Percentiles rank a stretch among this genome's conserved stretches.
phyloP scores from a whole-genome alignment of 2,797 vertebrate species.

The Phoebastria nigripes region DNA sequence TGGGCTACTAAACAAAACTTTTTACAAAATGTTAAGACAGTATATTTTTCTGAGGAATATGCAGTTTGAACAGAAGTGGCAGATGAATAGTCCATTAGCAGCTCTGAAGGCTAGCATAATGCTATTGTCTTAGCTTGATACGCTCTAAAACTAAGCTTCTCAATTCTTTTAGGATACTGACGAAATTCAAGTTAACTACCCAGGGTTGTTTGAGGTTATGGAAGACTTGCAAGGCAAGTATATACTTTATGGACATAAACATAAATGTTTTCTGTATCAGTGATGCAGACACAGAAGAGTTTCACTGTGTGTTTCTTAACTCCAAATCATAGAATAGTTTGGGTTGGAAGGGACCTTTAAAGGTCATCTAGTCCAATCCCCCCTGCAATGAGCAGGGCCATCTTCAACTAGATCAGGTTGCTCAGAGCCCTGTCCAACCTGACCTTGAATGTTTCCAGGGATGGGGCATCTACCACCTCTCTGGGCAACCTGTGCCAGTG shows the following conservation, averaged over 20 bases:
- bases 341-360: background rate
- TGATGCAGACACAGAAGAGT: background rate
- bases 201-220: constrained; percentile 91
- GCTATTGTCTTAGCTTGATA: background rate
- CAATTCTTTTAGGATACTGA: constrained; percentile 83
- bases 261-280: background rate
- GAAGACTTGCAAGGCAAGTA: constrained; percentile 88
- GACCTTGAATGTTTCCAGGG: background rate
- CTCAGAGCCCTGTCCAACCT: rapidly evolving
- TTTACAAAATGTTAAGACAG: background rate
- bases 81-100: background rate
- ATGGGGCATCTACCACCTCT: background rate
- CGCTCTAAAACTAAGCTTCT: background rate
- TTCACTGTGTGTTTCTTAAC: background rate
- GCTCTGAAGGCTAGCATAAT: background rate
- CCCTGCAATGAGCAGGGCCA: background rate
- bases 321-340: background rate
- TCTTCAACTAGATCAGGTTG: background rate
- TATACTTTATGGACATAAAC: background rate
- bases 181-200: constrained; percentile 90
- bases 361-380: background rate
- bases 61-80: background rate
- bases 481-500: background rate
- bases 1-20: background rate
- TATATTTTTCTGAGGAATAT: background rate